A percentile compares a stretch with the other conserved stretches of the same genome.
Conservation (phyloP, 2,113 vertebrate species). For the Cyprinus carpio region DNA sequence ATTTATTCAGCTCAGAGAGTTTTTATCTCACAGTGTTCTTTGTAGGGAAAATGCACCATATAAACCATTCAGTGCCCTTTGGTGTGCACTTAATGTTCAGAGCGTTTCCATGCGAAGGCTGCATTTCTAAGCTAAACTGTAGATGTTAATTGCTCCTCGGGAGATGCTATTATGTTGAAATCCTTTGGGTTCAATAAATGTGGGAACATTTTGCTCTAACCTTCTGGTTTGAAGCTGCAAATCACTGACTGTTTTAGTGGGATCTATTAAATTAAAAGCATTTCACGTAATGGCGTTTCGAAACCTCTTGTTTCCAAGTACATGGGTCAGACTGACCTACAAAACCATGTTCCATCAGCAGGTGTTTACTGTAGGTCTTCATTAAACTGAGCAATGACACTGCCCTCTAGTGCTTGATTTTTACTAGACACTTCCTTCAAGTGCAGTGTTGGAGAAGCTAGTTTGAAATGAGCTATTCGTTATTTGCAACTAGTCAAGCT, state of each 20-base stretch:
- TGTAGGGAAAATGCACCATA: background rate
- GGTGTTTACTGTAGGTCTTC: background rate
- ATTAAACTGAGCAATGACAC: background rate
- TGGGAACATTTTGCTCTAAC: conserved; percentile 4
- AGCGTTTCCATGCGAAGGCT: background rate
- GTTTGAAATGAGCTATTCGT: background rate
- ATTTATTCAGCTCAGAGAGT: background rate
- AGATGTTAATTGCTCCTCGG: conserved; percentile 7
- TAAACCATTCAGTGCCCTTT: background rate
- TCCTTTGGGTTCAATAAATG: background rate
- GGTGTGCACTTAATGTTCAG: background rate
- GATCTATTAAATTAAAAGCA: background rate
- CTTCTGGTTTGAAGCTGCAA: background rate
- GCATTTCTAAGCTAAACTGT: background rate
- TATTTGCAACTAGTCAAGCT: background rate
- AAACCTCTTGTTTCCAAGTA: background rate
- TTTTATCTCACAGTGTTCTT: background rate
- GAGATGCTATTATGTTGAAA: background rate
- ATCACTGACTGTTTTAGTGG: conserved; percentile 4
- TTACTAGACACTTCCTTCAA: background rate
- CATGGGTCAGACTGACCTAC: background rate
- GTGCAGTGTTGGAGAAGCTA: background rate
- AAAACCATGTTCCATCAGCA: background rate
- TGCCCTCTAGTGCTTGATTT: conserved; percentile 1
- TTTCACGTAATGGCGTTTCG: background rate